Percentiles rank a stretch among this genome's conserved stretches.
These are phyloP conservation scores for Tortrix viridana DNA, from an alignment of 2,888 invertebrate species.

Conservation along the genomic window DNA sequence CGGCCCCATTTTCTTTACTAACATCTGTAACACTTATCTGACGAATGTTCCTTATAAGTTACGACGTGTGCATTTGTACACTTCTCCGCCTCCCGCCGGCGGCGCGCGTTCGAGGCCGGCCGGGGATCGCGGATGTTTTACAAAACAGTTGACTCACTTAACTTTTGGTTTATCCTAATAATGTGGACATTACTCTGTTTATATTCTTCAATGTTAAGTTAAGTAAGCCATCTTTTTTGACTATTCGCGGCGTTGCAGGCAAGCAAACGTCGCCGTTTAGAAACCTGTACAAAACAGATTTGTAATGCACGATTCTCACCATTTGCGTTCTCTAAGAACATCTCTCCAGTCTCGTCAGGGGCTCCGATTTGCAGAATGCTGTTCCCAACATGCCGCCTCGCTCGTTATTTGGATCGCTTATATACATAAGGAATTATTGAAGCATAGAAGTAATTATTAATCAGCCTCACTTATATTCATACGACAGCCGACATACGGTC, in stretches of 20 bases:
- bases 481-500: slow-evolving; percentile 19
- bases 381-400: slow-evolving; percentile 23
- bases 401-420: slow-evolving; percentile 31
- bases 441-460: slow-evolving; percentile 36
- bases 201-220: not conserved
- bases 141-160: slow-evolving; percentile 12
- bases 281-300: slow-evolving; percentile 11
- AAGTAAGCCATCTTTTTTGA: slow-evolving; percentile 13
- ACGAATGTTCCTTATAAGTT: slow-evolving; percentile 31
- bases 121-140: not conserved
- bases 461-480: slow-evolving; percentile 34
- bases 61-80: slow-evolving; percentile 16
- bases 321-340: slow-evolving; percentile 5
- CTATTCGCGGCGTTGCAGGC: not conserved
- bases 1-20: slow-evolving; percentile 78
- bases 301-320: slow-evolving; percentile 15
- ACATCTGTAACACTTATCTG: slow-evolving; percentile 42
- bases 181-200: not conserved
- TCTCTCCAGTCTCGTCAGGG: slow-evolving; percentile 27
- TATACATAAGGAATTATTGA: slow-evolving; percentile 33
- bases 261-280: slow-evolving; percentile 16
- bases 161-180: not conserved
- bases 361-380: slow-evolving; percentile 26
- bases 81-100: not conserved
- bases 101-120: not conserved